Percentiles rank a stretch among this genome's conserved stretches.
These are phyloP conservation scores for Micrasema longulum DNA, from an alignment of 1,140 invertebrate species.

Conservation along the genomic window DNA sequence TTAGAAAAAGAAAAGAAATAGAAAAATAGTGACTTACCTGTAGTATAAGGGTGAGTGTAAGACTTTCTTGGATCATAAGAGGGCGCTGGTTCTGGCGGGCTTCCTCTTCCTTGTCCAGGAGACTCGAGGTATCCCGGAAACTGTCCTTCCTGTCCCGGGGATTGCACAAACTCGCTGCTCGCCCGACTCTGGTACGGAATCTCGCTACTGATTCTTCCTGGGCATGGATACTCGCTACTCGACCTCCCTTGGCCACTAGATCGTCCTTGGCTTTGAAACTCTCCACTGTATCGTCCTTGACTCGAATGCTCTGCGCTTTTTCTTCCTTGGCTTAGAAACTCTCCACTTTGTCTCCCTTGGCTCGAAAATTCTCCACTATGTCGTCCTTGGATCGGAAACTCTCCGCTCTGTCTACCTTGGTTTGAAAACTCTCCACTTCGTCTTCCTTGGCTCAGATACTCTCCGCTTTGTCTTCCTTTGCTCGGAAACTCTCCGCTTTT, in stretches of 20 bases:
- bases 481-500: constrained; percentile 8
- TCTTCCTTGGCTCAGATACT: not conserved
- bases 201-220: not conserved
- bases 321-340: not conserved
- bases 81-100: constrained; percentile 51
- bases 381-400: not conserved
- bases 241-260: not conserved
- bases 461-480: constrained; percentile 8
- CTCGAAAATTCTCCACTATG: constrained; percentile 8
- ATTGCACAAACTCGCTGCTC: not conserved
- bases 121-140: constrained; percentile 58
- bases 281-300: not conserved
- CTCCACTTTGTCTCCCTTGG: not conserved
- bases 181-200: not conserved
- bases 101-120: constrained; percentile 40
- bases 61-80: constrained; percentile 57
- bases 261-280: not conserved
- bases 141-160: not conserved
- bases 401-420: constrained; percentile 3
- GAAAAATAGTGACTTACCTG: too few relatives aligned
- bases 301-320: not conserved
- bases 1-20: too few relatives aligned
- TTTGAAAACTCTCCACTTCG: not conserved
- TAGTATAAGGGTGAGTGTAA: constrained; percentile 71
- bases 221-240: constrained; percentile 1